Evolutionary conservation across 2,888 invertebrate species (phyloP), one percentile per base, ranked within the genome.

Genomic region (Balanococcus diminutus): DNA sequence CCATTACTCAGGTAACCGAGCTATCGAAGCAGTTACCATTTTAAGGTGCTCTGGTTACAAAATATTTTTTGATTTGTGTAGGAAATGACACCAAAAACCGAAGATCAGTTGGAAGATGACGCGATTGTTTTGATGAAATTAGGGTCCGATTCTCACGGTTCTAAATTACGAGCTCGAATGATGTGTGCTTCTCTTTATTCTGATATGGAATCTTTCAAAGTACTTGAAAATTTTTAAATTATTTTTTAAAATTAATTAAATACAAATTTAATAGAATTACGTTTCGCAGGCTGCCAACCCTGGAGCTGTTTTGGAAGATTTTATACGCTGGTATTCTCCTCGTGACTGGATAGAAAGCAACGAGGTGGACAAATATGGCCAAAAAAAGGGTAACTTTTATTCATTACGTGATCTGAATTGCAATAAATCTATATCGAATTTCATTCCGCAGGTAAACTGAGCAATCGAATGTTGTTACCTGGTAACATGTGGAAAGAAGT

Each of bases 201-300:
- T 0, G 99, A 99, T 89, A 98, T 99, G 98, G 97, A 98, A 90
- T 96, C 98, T 0, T 99, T 99, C 90, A 99, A 99, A 91, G 98
- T 92, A 88, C 46, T n/a, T 84, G 6, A 82, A 28, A 46, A 39
- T 82, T 25, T 82, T 42, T 14, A 67, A 9, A 14, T 25, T 75
- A n/a, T 36, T 85, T 42, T 9, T n/a, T 42, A n/a, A 1, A 72
- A 51, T 28, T 61, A 19, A 56, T 46, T 25, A 79, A 82, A 36
- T 22, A 51, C 79, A 72, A 36, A n/a, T n/a, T n/a, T 56, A 11
- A 28, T 81, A 16, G 72, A 42, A 51, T 5, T 82, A 56, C 19
- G 42, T 84, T 75, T 87, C 83, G 25, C 87, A 93, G 93, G 94
- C 99, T 1, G 99, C 99, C 3, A 99, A 99, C 91, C 98, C 98